A percentile compares a stretch with the other conserved stretches of the same genome.
These are phyloP conservation scores for Procambarus clarkii DNA, from an alignment of 1,140 invertebrate species.

Conservation along the genomic window DNA sequence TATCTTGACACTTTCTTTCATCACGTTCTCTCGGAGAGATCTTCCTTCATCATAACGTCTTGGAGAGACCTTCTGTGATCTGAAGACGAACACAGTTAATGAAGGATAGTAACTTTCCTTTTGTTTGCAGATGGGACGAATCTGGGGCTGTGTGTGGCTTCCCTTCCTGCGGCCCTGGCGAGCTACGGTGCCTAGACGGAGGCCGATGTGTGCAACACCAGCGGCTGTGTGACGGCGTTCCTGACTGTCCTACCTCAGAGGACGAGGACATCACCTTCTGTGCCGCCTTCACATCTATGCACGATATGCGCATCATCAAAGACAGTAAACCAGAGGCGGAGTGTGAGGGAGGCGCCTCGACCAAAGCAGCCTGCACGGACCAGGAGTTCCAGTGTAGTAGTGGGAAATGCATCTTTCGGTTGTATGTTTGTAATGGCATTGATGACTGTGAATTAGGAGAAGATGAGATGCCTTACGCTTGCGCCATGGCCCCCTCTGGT, in stretches of 20 bases:
- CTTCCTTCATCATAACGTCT: too few species aligned
- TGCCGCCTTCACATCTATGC: conserved; percentile 21
- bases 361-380: conserved; percentile 1
- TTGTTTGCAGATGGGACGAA: conserved; percentile 46
- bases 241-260: conserved; percentile 54
- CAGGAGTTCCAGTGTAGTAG: conserved; percentile 37
- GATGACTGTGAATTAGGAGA: conserved; percentile 37
- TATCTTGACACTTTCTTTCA: too few species aligned
- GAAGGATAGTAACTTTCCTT: not conserved
- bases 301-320: not conserved
- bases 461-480: conserved; percentile 41
- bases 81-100: not conserved
- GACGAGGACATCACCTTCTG: conserved; percentile 51
- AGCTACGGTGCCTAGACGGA: conserved; percentile 39
- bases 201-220: conserved; percentile 48
- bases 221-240: conserved; percentile 40
- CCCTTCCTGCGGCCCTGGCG: conserved; percentile 12
- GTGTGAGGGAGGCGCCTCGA: not conserved
- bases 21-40: too few species aligned
- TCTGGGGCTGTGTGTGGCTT: conserved; percentile 39
- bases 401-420: conserved; percentile 13
- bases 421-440: conserved; percentile 41
- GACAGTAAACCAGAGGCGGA: not conserved
- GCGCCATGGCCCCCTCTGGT: not conserved
- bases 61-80: too few species aligned